These are phyloP conservation scores for Blastobasis lacticolella DNA, from an alignment of 2,888 invertebrate species.

Conservation along the genomic window DNA sequence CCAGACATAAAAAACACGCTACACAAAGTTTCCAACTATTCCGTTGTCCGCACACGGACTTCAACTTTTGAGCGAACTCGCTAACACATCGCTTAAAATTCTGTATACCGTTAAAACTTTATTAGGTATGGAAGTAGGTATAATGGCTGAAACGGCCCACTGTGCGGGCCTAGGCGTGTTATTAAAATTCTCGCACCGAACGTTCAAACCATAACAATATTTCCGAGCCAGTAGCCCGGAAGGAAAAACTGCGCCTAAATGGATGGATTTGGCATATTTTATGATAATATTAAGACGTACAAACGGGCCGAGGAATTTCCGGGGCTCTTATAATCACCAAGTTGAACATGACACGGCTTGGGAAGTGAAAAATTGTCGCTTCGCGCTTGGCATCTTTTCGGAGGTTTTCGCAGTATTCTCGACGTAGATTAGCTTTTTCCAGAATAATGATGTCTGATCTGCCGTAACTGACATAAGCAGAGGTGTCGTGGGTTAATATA, in stretches of 20 bases:
- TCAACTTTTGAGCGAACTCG: slow-evolving; percentile 1
- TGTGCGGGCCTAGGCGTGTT: slow-evolving; percentile 23
- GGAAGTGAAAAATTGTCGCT: not conserved
- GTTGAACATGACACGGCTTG: slow-evolving; percentile 1
- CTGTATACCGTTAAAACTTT: slow-evolving; percentile 24
- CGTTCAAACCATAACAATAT: slow-evolving; percentile 49
- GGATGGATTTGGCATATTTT: slow-evolving; percentile 58
- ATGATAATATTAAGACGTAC: slow-evolving; percentile 41
- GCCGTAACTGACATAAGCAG: no score
- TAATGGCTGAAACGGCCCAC: slow-evolving; percentile 21
- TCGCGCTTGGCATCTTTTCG: no score
- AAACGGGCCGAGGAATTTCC: slow-evolving; percentile 32
- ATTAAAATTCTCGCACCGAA: slow-evolving; percentile 34
- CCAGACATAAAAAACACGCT: no score
- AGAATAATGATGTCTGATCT: no score
- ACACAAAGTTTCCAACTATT: not conserved
- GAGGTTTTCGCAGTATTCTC: no score
- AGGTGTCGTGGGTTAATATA: no score
- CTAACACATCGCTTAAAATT: slow-evolving; percentile 4
- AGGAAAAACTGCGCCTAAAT: slow-evolving; percentile 54
- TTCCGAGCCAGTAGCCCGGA: slow-evolving; percentile 44
- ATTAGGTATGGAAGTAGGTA: slow-evolving; percentile 30
- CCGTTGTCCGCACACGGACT: not conserved
- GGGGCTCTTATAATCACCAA: slow-evolving; percentile 20
- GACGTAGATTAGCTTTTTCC: no score